Evolutionary conservation across 1,140 invertebrate species (phyloP), one percentile per base, ranked within the genome.

Genomic region (Pissodes strobi): DNA sequence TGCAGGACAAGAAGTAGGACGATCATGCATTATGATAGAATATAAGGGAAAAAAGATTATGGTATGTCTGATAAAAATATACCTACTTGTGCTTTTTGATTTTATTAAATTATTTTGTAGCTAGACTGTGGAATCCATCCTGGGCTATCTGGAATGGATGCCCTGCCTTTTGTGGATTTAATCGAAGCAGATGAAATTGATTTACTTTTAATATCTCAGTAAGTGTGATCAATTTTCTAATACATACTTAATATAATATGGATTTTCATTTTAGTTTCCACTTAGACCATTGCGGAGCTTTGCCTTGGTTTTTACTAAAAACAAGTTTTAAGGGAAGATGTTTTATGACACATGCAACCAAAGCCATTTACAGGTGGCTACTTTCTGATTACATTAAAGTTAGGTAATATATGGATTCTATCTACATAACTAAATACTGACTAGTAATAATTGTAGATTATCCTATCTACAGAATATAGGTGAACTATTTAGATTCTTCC

Each of bases 331-430:
- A 96, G 78, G 97, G 97, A 2, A 84, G 95, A 65, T 99, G 97
- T 78, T 99, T 98, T 74, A 99, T 99, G 98, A 99, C 98, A 0
- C 98, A 99, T 79, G 97, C 98, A 1, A 98, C 98, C 0, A 99
- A 99, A 85, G 97, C 97, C 13, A 99, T 99, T 73, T 99, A 99
- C 77, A 84, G 97, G 68, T 99, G 97, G 96, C 84, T 99, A 15
- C 81, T 99, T 0, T 97, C 97, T 0, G 98, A 99, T 87, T 99
- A 97, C 74, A 98, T 99, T 57, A 99, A 99, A 91, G 97, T 99
- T 48, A 92, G 88, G 87, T 89, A 58, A 41, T 37, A 51, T 17
- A 22, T 46, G 9, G 13, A 37, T 3, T 43, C n/a, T 38, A 59
- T 18, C 8, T 0, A 1, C 34, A n/a, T n/a, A n/a, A n/a, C n/a